phyloP scores from a whole-genome alignment of 2,888 invertebrate genomes.

The Drosophila colorata region DNA sequence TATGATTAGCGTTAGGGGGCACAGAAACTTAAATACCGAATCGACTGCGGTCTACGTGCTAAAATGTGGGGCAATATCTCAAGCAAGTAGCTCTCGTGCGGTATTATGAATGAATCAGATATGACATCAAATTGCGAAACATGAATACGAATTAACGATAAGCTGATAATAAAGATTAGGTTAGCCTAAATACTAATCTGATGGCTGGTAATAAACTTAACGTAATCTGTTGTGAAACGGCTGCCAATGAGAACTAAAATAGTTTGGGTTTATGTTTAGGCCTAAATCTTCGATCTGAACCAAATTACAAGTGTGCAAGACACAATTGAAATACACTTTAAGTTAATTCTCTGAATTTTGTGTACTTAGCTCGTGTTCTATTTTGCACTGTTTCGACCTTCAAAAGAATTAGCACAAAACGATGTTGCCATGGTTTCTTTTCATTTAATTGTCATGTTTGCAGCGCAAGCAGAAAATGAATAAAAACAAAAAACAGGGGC shows the following conservation, averaged over 20 bases:
- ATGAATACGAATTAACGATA: conserved; percentile 19
- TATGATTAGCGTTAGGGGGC: conserved; percentile 5
- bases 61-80: conserved; percentile 17
- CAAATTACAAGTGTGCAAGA: background rate
- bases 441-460: conserved; percentile 14
- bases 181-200: background rate
- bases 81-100: background rate
- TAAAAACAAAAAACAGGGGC: background rate
- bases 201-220: background rate
- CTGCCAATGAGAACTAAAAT: too few relatives aligned
- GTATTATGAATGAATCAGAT: conserved; percentile 34
- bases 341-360: background rate
- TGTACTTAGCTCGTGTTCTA: background rate
- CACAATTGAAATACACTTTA: background rate
- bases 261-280: too few relatives aligned
- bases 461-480: conserved; percentile 24
- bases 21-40: background rate
- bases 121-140: background rate
- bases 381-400: conserved; percentile 8
- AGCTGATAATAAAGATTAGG: conserved; percentile 2
- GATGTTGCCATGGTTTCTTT: conserved; percentile 21
- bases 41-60: conserved; percentile 33
- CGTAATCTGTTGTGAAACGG: too few relatives aligned
- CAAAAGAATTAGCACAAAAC: conserved; percentile 19
- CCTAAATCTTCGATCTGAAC: background rate